Evolutionary conservation across 2,797 vertebrate genomes (phyloP), one percentile per base, ranked within the genome.

Genomic region (Streptopelia turtur): DNA sequence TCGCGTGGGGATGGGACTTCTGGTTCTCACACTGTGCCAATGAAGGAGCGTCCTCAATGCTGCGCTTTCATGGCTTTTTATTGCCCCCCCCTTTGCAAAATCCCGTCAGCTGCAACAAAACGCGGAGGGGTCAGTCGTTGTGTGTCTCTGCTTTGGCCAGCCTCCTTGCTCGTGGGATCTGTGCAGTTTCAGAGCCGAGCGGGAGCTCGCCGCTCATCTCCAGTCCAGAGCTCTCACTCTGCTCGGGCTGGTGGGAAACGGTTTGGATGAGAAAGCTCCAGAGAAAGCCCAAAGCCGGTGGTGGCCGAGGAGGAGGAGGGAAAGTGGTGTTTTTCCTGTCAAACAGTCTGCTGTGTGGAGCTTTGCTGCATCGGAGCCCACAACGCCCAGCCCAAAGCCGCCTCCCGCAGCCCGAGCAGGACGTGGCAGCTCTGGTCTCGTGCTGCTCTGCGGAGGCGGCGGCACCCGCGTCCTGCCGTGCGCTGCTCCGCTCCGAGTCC

Each of bases 21-120:
- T 52, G 55, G 3, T 57, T 64, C 76, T 41, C 63, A 24, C 0
- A 0, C 37, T 0, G 0, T 57, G n/a, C 33, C 39, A 24, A 6
- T 4, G 21, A 47, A 20, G 1, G 31, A 65, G 22, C 0, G 4
- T 35, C 55, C 23, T 27, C 28, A 15, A 1, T 2, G 25, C 11
- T 71, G 10, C 23, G 11, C 21, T 63, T 39, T 30, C 18, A 21
- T 52, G 17, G 60, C 31, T 37, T 33, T 41, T 8, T 21, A 4
- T 7, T 16, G 13, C 12, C 12, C 6, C 24, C 27, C 27, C 4
- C 25, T 52, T 52, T 52, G 33, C 35, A 21, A 35, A 71, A 65
- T 69, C 9, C 35, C 88, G n/a, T 4, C 23, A 55, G 60, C 75
- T 56, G n/a, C 31, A 18, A 7, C n/a, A 50, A 53, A 66, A 11